Conservation (phyloP, 2,113 vertebrate species). For the Natator depressus region DNA sequence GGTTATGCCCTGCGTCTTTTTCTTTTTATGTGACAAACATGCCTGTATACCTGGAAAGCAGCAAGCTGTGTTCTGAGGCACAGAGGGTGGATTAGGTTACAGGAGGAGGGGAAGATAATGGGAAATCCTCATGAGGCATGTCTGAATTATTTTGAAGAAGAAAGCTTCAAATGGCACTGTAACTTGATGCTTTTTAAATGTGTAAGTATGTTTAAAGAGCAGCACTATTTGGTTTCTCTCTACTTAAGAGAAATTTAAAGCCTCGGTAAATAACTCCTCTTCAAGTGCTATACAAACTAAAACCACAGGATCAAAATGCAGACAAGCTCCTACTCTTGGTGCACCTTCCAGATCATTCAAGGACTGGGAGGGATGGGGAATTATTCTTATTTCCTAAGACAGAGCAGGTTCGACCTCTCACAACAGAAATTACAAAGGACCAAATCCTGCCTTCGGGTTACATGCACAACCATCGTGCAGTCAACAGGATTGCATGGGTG, state of each 20-base stretch:
- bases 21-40: constrained; percentile 55
- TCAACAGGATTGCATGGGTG: not conserved
- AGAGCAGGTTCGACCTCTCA: not conserved
- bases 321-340: not conserved
- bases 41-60: constrained; percentile 66
- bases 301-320: constrained; percentile 44
- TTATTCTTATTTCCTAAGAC: not conserved
- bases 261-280: constrained; percentile 67
- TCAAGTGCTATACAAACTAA: constrained; percentile 66
- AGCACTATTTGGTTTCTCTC: constrained; percentile 61
- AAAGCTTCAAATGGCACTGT: constrained; percentile 75
- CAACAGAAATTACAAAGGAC: not conserved
- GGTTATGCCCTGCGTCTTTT: constrained; percentile 28
- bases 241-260: constrained; percentile 71
- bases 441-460: not conserved
- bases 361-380: not conserved
- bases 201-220: constrained; percentile 65
- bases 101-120: constrained; percentile 41
- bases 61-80: not conserved
- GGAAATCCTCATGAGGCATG: constrained; percentile 56
- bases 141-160: constrained; percentile 68
- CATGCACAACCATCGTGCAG: not conserved
- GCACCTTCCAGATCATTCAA: not conserved
- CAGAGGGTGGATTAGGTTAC: constrained; percentile 62
- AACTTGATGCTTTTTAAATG: constrained; percentile 72